Percentiles rank a stretch among this genome's conserved stretches.
phyloP scores from a whole-genome alignment of 2,797 vertebrate genomes.

The Phylloscopus collybita region DNA sequence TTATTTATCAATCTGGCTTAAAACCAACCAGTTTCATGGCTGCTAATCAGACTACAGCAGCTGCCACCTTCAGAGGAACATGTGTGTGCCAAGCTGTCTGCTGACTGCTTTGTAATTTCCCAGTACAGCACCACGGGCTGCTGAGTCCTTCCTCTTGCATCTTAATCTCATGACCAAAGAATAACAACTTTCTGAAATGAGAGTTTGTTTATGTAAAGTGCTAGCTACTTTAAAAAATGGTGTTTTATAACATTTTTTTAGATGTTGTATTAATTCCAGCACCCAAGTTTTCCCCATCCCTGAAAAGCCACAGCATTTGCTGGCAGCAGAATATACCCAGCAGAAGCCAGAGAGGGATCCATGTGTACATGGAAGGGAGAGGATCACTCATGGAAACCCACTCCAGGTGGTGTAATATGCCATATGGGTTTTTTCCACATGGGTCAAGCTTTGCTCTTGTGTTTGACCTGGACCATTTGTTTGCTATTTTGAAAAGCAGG shows the following conservation, averaged over 20 bases:
- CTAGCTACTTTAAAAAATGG: not conserved
- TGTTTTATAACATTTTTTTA: not conserved
- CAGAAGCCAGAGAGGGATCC: not conserved
- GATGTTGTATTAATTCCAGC: not conserved
- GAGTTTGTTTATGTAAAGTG: not conserved
- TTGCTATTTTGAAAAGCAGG: not conserved
- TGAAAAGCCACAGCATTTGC: not conserved
- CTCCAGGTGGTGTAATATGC: not conserved
- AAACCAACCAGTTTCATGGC: not conserved
- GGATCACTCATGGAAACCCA: not conserved
- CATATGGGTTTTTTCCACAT: not conserved
- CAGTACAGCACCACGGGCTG: not conserved
- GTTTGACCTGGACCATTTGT: not conserved
- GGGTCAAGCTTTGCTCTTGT: not conserved
- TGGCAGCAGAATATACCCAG: not conserved
- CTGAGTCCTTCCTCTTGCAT: not conserved
- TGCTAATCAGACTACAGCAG: slow-evolving; percentile 48
- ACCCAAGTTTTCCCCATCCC: not conserved
- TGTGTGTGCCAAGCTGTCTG: not conserved
- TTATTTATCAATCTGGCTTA: not conserved
- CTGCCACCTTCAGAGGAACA: slow-evolving; percentile 35
- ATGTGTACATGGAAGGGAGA: not conserved
- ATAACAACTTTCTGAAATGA: not conserved
- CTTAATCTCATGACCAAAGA: not conserved
- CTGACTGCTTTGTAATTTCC: slow-evolving; percentile 1